Base-by-base conservation (phyloP, 2,888 invertebrate genomes). In the Eilema griseolum region DNA sequence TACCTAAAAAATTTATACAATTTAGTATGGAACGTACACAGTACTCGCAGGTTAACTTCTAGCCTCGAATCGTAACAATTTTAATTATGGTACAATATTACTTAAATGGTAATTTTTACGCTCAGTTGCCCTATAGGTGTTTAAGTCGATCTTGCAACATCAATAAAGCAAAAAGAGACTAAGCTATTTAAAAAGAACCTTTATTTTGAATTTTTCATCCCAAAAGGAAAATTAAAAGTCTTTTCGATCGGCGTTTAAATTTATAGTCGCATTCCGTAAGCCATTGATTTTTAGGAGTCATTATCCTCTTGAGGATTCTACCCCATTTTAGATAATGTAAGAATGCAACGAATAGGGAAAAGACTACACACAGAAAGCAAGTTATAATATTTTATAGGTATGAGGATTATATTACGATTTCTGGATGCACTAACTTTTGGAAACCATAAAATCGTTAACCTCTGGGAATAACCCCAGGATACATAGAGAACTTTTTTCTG, bases 241-340 rank as follows among this genome's bases (percentile, higher is more conserved):
- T 26, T 69, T 70, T 69, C 66, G 67, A 75, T 79, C 62, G 70
- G 64, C 56, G 56, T 62, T 31, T 59, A 61, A 71, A 75, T 63
- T 70, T 75, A 66, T 73, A 64, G 70, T 56, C 73, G 37, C 66
- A 66, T 59, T 64, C 57, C 73, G 72, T 72, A 67, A 71, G 62
- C 73, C 67, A 73, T 72, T 79, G 74, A 76, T 72, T 66, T 66
- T 74, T 69, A 67, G 67, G 57, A 71, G 67, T 71, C 73, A 77
- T 81, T 81, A 46, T 67, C 57, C 72, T 33, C 72, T 41, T 24
- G 72, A 70, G 75, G 56, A 69, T 74, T 70, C 57, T 41, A 26
- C 66, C 59, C 59, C 52, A 67, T 72, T 61, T 63, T 10, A 31
- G 68, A 69, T 77, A 57, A 65, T 72, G 69, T 61, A 67, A 69